phyloP scores from a whole-genome alignment of 2,113 vertebrate genomes.

The Oophaga pumilio region DNA sequence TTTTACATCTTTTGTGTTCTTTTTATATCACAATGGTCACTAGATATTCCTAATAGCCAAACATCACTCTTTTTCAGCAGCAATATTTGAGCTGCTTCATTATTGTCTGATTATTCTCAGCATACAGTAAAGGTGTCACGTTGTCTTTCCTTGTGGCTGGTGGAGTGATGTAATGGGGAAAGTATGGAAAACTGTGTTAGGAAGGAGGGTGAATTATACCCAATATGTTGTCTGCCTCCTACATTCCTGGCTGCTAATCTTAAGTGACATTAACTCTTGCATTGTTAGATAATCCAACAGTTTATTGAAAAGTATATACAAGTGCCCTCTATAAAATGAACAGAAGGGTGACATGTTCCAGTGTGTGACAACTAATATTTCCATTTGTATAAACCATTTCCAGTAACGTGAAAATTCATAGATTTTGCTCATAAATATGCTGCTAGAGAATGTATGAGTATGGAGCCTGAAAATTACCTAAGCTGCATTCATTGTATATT shows the following conservation, averaged over 20 bases:
- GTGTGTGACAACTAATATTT: background rate
- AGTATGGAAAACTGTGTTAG: conserved; percentile 27
- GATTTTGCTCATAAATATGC: background rate
- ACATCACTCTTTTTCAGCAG: background rate
- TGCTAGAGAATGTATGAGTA: too few relatives aligned
- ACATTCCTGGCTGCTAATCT: conserved; percentile 40
- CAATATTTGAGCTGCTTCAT: background rate
- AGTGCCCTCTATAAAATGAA: background rate
- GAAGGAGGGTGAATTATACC: background rate
- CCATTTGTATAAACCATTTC: background rate
- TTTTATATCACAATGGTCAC: background rate
- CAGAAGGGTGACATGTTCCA: background rate
- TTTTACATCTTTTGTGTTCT: background rate
- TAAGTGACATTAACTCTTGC: conserved; percentile 9
- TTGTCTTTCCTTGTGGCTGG: background rate
- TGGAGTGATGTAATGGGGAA: conserved; percentile 32
- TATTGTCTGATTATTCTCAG: conserved; percentile 1
- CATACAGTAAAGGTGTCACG: background rate
- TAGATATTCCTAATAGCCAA: background rate
- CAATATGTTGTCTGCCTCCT: background rate
- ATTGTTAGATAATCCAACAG: background rate
- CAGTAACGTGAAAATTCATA: background rate
- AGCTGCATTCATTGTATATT: too few relatives aligned
- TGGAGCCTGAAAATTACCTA: too few relatives aligned
- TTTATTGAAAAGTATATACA: background rate